Base-by-base conservation (phyloP, 2,888 invertebrate species). In the Metacarcinus magister region DNA sequence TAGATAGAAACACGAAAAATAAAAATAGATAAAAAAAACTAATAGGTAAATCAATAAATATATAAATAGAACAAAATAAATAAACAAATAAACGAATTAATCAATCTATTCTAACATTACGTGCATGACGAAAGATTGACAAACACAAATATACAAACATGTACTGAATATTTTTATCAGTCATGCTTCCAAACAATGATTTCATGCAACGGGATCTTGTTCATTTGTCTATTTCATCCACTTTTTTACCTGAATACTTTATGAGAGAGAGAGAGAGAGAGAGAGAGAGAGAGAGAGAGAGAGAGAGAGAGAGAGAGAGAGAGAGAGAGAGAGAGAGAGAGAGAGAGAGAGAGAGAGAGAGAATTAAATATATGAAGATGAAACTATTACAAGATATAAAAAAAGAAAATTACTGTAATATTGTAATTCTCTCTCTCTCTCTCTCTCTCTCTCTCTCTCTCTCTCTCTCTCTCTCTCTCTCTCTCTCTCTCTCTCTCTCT, bases 271-370 rank as follows among this genome's bases (percentile, higher is more conserved):
- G 32, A 82, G 32, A 32, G 32, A 82, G 32, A 82, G 82, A 82
- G 82, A 32, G n/a, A 48, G 48, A 48, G 32, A 32, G 48, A 48
- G 32, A 48, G 48, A 91, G n/a, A 23, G n/a, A 10, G 28, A 28
- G n/a, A 28, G 48, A 48, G 48, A 91, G 46, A 91, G 44, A 43
- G 32, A 82, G 82, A 82, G 32, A 32, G 82, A 82, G 82, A 82
- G 82, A 82, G 28, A 82, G 82, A 82, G 28, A 82, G 28, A 82
- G 82, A 82, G 82, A 82, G 82, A 82, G 32, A 82, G 82, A 82
- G n/a, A 28, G 48, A 48, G 32, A 48, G 32, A 48, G 48, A 48
- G 48, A 48, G 32, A 44, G 48, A 44, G 32, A 43, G 28, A 28
- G n/a, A 48, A 10, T 3, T 32, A 82, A 3, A 1, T 1, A 3